Conservation (phyloP, 2,888 invertebrate species). For the Melinaea menophilus region DNA sequence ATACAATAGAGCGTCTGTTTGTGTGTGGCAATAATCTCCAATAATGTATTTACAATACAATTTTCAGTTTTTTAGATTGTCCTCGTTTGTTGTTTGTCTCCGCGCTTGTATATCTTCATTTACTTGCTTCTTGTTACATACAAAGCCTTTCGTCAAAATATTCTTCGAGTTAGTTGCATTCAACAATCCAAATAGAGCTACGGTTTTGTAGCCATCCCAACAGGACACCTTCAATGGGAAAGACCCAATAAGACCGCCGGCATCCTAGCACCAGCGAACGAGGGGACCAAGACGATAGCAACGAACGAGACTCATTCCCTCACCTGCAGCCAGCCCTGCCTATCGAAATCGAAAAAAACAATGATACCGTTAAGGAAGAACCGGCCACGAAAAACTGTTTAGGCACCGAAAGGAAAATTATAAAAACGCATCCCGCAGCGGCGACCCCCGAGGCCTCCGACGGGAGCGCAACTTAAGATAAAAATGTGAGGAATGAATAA, state of each 20-base stretch:
- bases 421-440: constrained; percentile 27
- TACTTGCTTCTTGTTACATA: too few species aligned
- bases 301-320: constrained; percentile 1
- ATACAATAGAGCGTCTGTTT: too few species aligned
- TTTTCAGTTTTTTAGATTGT: too few species aligned
- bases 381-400: constrained; percentile 43
- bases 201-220: neutral
- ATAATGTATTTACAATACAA: too few species aligned
- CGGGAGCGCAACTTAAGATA: constrained; percentile 35
- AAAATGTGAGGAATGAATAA: constrained; percentile 44
- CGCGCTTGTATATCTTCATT: too few species aligned
- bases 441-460: constrained; percentile 31
- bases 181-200: too few species aligned
- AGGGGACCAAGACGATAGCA: neutral
- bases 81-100: too few species aligned
- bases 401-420: constrained; percentile 34
- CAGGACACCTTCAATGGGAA: neutral
- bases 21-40: too few species aligned
- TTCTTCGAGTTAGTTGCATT: too few species aligned
- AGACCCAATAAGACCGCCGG: neutral
- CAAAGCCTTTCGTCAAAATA: too few species aligned
- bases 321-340: neutral
- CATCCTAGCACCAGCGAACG: constrained; percentile 2
- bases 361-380: constrained; percentile 53
- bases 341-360: constrained; percentile 41